These are phyloP conservation scores for Eristalis intricaria DNA, from an alignment of 2,888 invertebrate species.

Conservation along the genomic window DNA sequence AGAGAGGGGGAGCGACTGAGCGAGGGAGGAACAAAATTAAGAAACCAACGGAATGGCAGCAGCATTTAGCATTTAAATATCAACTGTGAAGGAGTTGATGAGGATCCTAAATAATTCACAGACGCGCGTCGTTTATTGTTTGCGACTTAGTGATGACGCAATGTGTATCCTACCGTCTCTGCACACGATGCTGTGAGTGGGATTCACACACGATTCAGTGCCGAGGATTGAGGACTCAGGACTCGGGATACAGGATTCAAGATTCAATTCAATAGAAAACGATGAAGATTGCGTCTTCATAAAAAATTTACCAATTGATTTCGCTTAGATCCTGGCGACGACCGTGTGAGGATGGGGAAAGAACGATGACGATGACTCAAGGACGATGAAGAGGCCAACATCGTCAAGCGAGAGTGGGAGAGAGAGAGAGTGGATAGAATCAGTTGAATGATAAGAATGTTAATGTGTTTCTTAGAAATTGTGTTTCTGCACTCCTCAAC, in stretches of 20 bases:
- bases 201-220: not conserved
- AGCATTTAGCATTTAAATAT: not conserved
- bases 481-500: not conserved
- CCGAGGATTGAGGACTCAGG: too few species aligned
- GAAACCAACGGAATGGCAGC: not conserved
- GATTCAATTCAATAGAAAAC: slow-evolving; percentile 62
- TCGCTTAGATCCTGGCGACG: slow-evolving; percentile 41
- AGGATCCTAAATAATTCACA: not conserved
- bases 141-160: not conserved
- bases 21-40: not conserved
- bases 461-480: slow-evolving; percentile 60
- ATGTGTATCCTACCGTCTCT: not conserved
- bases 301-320: slow-evolving; percentile 70
- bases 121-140: not conserved
- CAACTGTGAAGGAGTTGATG: not conserved
- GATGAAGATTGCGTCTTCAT: slow-evolving; percentile 63
- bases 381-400: slow-evolving; percentile 8
- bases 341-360: not conserved
- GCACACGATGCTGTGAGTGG: not conserved
- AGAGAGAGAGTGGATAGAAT: slow-evolving; percentile 21
- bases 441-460: slow-evolving; percentile 57
- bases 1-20: not conserved
- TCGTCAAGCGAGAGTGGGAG: slow-evolving; percentile 5
- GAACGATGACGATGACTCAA: slow-evolving; percentile 24
- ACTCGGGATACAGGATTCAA: not conserved